These are phyloP conservation scores for Drosophila pseudotakahashii DNA, from an alignment of 2,888 invertebrate genomes.

Conservation along the genomic window DNA sequence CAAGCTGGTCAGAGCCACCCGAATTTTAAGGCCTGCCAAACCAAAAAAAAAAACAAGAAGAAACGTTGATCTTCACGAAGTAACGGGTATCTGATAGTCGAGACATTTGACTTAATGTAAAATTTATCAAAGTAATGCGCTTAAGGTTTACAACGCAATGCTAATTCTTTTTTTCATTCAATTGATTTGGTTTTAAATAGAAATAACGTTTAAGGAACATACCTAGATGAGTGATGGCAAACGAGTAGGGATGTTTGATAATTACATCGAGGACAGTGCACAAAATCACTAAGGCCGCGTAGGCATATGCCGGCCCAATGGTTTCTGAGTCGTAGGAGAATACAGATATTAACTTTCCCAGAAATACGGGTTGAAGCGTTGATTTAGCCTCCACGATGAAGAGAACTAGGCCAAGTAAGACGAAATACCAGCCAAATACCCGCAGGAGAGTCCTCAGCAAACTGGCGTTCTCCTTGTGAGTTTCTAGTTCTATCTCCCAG, in stretches of 20 bases:
- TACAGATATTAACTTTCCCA: slow-evolving; percentile 87
- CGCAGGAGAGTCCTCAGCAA: slow-evolving; percentile 83
- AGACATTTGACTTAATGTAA: no score
- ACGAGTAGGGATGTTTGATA: slow-evolving; percentile 89
- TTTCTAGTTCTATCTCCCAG: slow-evolving; percentile 86
- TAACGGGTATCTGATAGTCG: no score
- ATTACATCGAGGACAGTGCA: slow-evolving; percentile 91
- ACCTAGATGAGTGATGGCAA: slow-evolving; percentile 86
- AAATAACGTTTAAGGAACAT: no score
- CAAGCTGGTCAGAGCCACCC: slow-evolving; percentile 89
- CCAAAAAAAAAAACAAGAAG: not conserved
- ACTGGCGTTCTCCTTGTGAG: slow-evolving; percentile 84
- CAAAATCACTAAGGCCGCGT: slow-evolving; percentile 89
- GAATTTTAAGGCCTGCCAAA: slow-evolving; percentile 85
- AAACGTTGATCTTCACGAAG: no score
- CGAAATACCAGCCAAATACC: slow-evolving; percentile 87
- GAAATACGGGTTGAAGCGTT: slow-evolving; percentile 87
- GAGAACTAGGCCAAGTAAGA: slow-evolving; percentile 86
- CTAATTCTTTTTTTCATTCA: no score
- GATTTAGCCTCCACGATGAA: slow-evolving; percentile 87
- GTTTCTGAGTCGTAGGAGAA: slow-evolving; percentile 82
- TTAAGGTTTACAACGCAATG: no score
- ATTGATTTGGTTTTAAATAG: no score
- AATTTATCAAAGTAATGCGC: no score
- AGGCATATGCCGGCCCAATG: slow-evolving; percentile 88